phyloP scores from a whole-genome alignment of 2,888 invertebrate species.

The Chrysomela aeneicollis region DNA sequence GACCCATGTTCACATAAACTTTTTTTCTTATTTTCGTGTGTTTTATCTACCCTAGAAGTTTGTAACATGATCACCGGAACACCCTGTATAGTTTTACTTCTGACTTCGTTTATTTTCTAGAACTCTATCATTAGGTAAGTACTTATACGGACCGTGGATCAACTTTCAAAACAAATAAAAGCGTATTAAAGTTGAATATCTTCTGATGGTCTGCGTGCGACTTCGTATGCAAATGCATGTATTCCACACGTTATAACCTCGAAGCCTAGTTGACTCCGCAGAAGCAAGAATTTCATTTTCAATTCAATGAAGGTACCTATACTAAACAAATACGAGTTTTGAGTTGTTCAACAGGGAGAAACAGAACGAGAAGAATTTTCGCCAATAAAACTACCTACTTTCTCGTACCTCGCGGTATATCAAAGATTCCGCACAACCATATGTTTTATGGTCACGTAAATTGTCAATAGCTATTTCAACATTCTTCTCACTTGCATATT shows the following conservation, averaged over 20 bases:
- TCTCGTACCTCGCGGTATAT: neutral
- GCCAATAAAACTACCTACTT: neutral
- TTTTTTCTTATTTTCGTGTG: too few relatives aligned
- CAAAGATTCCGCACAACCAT: neutral
- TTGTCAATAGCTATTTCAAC: too few relatives aligned
- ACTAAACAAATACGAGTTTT: neutral
- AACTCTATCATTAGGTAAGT: too few relatives aligned
- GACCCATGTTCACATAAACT: too few relatives aligned
- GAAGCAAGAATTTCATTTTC: slow-evolving; percentile 12
- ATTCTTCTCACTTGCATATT: too few relatives aligned
- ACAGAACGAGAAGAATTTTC: neutral
- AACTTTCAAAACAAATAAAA: neutral
- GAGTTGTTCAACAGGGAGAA: neutral
- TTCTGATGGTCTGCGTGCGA: neutral
- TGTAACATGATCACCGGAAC: too few relatives aligned
- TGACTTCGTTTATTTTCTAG: too few relatives aligned
- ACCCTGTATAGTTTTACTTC: too few relatives aligned
- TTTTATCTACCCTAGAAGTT: too few relatives aligned
- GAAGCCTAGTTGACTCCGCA: slow-evolving; percentile 34
- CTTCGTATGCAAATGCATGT: slow-evolving; percentile 30
- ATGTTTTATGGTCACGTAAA: neutral
- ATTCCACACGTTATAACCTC: slow-evolving; percentile 35
- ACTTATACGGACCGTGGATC: neutral
- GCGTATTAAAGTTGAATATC: slow-evolving; percentile 4
- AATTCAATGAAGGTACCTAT: too few relatives aligned